A percentile compares a stretch with the other conserved stretches of the same genome.
phyloP scores from a whole-genome alignment of 2,888 invertebrate species.

The Cryptus viduatorius region DNA sequence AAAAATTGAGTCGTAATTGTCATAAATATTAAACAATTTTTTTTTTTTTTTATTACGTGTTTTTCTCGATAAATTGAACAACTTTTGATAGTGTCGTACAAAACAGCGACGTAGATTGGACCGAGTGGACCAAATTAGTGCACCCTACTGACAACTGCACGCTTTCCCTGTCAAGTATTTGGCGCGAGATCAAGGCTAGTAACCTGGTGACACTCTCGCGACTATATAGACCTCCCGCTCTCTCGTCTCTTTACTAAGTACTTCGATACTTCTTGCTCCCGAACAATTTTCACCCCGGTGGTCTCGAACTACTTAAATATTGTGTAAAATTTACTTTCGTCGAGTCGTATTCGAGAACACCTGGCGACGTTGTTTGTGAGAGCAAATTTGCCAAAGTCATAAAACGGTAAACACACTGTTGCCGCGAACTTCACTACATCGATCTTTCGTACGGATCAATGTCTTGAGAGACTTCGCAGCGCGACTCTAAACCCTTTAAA shows the following conservation, averaged over 20 bases:
- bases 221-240: slow-evolving; percentile 52
- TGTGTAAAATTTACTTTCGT: background rate
- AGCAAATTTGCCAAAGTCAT: too few species aligned
- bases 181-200: slow-evolving; percentile 83
- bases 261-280: slow-evolving; percentile 14
- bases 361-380: background rate
- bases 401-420: too few species aligned
- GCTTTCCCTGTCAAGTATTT: slow-evolving; percentile 82
- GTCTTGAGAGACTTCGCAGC: too few species aligned
- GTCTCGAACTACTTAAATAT: background rate
- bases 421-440: too few species aligned
- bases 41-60: background rate
- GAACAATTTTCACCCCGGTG: slow-evolving; percentile 13
- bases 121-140: slow-evolving; percentile 76
- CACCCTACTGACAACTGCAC: slow-evolving; percentile 76
- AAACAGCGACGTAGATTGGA: slow-evolving; percentile 66
- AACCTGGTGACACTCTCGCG: slow-evolving; percentile 77
- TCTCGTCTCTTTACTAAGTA: slow-evolving; percentile 35
- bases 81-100: slow-evolving; percentile 21
- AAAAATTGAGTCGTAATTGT: too few species aligned
- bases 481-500: too few species aligned
- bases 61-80: slow-evolving; percentile 28
- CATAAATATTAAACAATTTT: too few species aligned
- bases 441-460: too few species aligned
- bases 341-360: background rate